A percentile compares a stretch with the other conserved stretches of the same genome.
phyloP scores from a whole-genome alignment of 2,888 invertebrate genomes.

The Orchesella flavescens region DNA sequence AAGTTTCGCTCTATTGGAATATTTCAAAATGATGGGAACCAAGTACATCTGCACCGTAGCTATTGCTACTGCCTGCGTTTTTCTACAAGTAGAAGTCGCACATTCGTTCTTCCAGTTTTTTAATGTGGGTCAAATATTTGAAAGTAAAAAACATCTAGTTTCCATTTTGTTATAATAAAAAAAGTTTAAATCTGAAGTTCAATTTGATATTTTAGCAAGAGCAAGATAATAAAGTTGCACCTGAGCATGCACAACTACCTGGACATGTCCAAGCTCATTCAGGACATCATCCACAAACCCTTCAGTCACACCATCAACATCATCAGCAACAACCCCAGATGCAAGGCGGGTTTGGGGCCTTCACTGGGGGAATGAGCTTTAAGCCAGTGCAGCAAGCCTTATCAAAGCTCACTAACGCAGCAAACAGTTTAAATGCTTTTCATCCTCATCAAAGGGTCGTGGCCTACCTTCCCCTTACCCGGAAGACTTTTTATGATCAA shows the following conservation, averaged over 20 bases:
- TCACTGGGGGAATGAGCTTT: too few species aligned
- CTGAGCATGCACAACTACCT: too few species aligned
- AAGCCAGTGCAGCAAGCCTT: background rate
- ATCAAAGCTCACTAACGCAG: background rate
- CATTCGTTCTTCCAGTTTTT: background rate
- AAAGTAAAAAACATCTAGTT: background rate
- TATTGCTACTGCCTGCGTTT: background rate
- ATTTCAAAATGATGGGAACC: background rate
- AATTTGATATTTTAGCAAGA: too few species aligned
- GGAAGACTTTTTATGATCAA: conserved; percentile 18
- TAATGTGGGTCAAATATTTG: background rate
- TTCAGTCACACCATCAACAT: background rate
- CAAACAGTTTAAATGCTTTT: background rate
- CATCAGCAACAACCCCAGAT: background rate
- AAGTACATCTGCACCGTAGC: background rate
- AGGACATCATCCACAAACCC: background rate
- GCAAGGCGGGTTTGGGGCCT: too few species aligned
- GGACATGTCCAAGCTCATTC: background rate
- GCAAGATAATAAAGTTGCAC: too few species aligned
- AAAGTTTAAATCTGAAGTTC: too few species aligned
- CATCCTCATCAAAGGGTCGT: background rate
- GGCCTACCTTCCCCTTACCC: too few species aligned
- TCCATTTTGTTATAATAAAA: too few species aligned
- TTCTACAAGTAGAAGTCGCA: background rate
- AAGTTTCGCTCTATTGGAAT: too few species aligned